Conservation (phyloP, 2,113 vertebrate genomes). For the Ovis aries region DNA sequence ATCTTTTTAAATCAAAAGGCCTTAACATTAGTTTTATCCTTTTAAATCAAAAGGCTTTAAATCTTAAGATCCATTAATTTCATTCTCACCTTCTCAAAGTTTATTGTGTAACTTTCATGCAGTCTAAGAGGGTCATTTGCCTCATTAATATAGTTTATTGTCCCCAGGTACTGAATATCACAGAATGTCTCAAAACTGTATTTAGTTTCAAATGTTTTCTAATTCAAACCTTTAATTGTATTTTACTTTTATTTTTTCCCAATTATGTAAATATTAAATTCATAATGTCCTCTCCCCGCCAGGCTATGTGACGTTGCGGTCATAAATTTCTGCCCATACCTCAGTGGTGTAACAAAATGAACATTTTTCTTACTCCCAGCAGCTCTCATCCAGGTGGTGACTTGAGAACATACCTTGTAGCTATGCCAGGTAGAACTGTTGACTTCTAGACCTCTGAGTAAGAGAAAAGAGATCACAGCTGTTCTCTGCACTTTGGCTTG, state of each 20-base stretch:
- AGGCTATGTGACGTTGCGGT: not conserved
- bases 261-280: slow-evolving; percentile 4
- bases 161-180: not conserved
- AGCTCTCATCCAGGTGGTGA: not conserved
- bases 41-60: not conserved
- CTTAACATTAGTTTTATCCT: not conserved
- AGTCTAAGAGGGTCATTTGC: not conserved
- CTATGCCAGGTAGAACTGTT: not conserved
- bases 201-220: not conserved
- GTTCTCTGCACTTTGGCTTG: not conserved
- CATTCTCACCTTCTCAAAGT: not conserved
- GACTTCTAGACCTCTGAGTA: not conserved
- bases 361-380: not conserved
- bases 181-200: not conserved
- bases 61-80: not conserved
- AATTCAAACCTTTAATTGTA: not conserved
- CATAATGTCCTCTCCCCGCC: not conserved
- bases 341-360: not conserved
- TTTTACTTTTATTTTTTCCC: not conserved
- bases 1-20: not conserved
- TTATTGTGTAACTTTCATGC: not conserved
- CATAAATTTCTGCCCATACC: not conserved
- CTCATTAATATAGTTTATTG: not conserved
- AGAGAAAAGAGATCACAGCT: not conserved
- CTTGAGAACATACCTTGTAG: not conserved